Evolutionary conservation across 2,888 invertebrate genomes (phyloP), one percentile per base, ranked within the genome.

Genomic region (Parochlus steinenii): DNA sequence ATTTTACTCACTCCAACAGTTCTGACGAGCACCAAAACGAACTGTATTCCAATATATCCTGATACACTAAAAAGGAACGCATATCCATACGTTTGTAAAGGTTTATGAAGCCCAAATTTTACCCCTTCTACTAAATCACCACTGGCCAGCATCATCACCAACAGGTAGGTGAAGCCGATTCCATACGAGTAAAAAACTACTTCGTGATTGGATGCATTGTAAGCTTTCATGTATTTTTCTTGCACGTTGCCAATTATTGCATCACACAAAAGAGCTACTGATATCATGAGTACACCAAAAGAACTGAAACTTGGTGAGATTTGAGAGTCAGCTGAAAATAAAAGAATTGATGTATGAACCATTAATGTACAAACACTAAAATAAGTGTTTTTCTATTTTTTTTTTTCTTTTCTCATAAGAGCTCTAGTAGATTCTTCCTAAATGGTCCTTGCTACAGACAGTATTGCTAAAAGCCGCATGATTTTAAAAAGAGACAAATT

Each of bases 181-280:
- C 76, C 73, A 56, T 93, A 95, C 0, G 93, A 93, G 52, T 87
- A 92, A 35, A 87, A 67, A 1, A 89, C 90, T 31, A 95, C 79
- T 67, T 95, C 93, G 42, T 82, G 79, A 56, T 87, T 92, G 0
- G 78, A 65, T 0, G 87, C 87, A 41, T 74, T 71, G 51, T 77
- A 69, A 41, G 71, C 70, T 48, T 81, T 83, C 81, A 97, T 89
- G 0, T 80, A 77, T 53, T 92, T 92, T 55, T 97, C 95, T 59
- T 97, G 95, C 0, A 93, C 81, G 61, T 97, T 97, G 14, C 95
- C 95, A 43, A 97, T 93, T 7, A 83, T 70, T 1, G 95, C 95
- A 60, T 97, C 95, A 49, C 92, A 93, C 3, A 92, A 59, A 33
- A 97, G 57, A 0, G 95, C 95, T 46, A 80, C 63, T 2, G 77